Evolutionary conservation across 2,888 invertebrate genomes (phyloP).

Genomic region (Cheilosia impressa): DNA sequence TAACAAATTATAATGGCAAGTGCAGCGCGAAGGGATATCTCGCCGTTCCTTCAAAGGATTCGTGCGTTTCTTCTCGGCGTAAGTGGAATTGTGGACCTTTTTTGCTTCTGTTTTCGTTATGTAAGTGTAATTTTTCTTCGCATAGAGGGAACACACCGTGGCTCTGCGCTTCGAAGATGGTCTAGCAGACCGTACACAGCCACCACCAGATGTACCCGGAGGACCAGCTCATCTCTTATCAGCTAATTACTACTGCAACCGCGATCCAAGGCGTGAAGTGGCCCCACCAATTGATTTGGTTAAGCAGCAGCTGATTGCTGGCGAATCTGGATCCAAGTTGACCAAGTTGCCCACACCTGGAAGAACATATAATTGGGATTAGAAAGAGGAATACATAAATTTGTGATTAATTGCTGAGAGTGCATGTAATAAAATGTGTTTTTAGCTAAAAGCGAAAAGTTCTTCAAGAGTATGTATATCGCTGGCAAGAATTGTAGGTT

Average conservation of each 20-base stretch:
- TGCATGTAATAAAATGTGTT: constrained; percentile 11
- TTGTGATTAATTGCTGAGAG: constrained; percentile 6
- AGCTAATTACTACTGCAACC: constrained; percentile 92
- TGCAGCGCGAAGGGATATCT: constrained; percentile 87
- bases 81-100: constrained; percentile 35
- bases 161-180: constrained; percentile 88
- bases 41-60: constrained; percentile 86
- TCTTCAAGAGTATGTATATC: not conserved
- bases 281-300: constrained; percentile 81
- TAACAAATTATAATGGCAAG: constrained; percentile 77
- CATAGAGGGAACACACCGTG: constrained; percentile 86
- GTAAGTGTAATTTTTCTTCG: constrained; percentile 76
- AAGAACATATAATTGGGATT: constrained; percentile 85
- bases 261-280: constrained; percentile 93
- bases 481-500: too few relatives aligned
- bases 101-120: constrained; percentile 76
- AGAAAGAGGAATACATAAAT: constrained; percentile 67
- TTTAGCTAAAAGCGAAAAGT: constrained; percentile 3
- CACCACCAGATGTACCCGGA: constrained; percentile 91
- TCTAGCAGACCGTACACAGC: constrained; percentile 90
- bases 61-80: constrained; percentile 89
- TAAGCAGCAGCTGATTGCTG: constrained; percentile 79
- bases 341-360: constrained; percentile 86
- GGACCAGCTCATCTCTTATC: constrained; percentile 91
- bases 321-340: constrained; percentile 74